Conservation (phyloP, 1,140 invertebrate species). For the Orius insidiosus region DNA sequence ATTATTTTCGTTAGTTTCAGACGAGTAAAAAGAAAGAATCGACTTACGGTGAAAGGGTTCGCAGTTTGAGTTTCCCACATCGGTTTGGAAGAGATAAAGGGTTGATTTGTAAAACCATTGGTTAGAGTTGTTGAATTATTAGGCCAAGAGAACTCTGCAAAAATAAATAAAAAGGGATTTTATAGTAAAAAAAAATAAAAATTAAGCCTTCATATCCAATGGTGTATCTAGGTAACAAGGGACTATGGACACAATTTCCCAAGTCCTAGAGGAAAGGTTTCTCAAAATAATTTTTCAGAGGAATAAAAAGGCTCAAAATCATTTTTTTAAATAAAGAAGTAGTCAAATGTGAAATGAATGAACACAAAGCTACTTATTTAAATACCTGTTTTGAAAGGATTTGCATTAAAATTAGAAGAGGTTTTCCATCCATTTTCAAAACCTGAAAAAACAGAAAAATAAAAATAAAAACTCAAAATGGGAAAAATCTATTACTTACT, state of each 20-base stretch:
- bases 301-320: too few relatives aligned
- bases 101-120: conserved; percentile 15
- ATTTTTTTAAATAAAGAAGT: too few relatives aligned
- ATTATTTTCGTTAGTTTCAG: too few relatives aligned
- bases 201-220: too few relatives aligned
- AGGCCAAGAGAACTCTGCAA: conserved; percentile 6
- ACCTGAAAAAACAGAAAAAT: conserved; percentile 3
- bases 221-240: too few relatives aligned
- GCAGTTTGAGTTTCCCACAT: conserved; percentile 14
- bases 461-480: conserved; percentile 1
- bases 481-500: conserved; percentile 3
- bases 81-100: conserved; percentile 13
- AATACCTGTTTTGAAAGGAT: conserved; percentile 10
- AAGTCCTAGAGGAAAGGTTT: too few relatives aligned
- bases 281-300: too few relatives aligned
- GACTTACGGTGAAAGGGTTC: conserved; percentile 19
- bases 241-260: too few relatives aligned
- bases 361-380: background rate
- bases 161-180: too few relatives aligned
- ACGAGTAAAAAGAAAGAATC: background rate
- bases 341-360: too few relatives aligned
- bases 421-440: conserved; percentile 8
- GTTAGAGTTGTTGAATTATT: background rate
- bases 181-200: background rate
- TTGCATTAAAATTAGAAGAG: conserved; percentile 3